A percentile compares a stretch with the other conserved stretches of the same genome.
Evolutionary conservation across 1,140 invertebrate genomes (phyloP).

Genomic region (Linepithema humile): DNA sequence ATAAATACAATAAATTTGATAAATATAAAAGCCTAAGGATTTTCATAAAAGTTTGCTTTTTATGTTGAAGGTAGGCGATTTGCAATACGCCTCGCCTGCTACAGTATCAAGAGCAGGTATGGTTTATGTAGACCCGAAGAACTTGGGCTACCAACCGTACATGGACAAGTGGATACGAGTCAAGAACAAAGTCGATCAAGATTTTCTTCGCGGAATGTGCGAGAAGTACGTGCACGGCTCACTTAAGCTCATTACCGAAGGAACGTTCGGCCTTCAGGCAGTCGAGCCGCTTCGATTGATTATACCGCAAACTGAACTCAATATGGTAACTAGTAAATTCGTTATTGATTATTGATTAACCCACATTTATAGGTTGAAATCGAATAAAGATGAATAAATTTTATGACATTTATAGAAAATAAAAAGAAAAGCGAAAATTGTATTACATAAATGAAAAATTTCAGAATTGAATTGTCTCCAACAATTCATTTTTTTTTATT

Average conservation of each 20-base stretch:
- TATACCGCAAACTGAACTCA: slow-evolving; percentile 92
- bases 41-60: neutral
- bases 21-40: too few species aligned
- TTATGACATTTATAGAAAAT: neutral
- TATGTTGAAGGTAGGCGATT: slow-evolving; percentile 89
- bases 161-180: slow-evolving; percentile 90
- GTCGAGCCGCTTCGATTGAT: slow-evolving; percentile 91
- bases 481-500: too few species aligned
- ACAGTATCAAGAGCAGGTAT: slow-evolving; percentile 96
- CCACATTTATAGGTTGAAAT: too few species aligned
- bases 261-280: slow-evolving; percentile 88
- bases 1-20: too few species aligned
- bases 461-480: neutral
- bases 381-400: neutral
- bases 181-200: slow-evolving; percentile 84
- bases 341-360: slow-evolving; percentile 48
- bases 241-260: slow-evolving; percentile 91
- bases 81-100: slow-evolving; percentile 95
- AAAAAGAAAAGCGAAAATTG: neutral
- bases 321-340: slow-evolving; percentile 87
- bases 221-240: slow-evolving; percentile 90
- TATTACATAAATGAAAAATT: neutral
- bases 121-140: slow-evolving; percentile 97
- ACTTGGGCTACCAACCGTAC: slow-evolving; percentile 93
- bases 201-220: slow-evolving; percentile 86